Base-by-base conservation (phyloP, 2,888 invertebrate genomes). In the Aleiodes testaceus region DNA sequence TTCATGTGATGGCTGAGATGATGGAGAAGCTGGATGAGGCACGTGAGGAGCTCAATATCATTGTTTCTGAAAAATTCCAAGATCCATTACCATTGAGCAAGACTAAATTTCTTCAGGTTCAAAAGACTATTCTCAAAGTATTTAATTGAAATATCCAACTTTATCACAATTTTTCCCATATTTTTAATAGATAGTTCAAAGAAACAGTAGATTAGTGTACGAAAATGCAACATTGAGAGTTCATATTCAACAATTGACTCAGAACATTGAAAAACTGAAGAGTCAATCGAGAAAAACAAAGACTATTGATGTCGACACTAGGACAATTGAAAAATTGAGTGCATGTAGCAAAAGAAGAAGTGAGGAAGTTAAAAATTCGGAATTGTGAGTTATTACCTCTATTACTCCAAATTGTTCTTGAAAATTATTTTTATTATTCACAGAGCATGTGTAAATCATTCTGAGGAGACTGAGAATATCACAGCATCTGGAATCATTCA, bases 21-120 rank as follows among this genome's bases (percentile, higher is more conserved):
- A 82, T 83, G 83, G 80, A 82, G 22, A 83, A 83, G 66, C 69
- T 83, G 4, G 83, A 83, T 59, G 83, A 82, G 50, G 83, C 80
- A 1, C 74, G 81, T 18, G 81, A 80, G 26, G 83, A 83, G 69
- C 69, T 83, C 1, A 83, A 83, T 16, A 76, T 80, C 4, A 82
- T 83, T 16, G 79, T 83, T 3, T 82, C 82, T 0, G 79, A 80
- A 6, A 82, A 82, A 67, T 82, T 83, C 77, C 82, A 78, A 16
- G 81, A 83, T 12, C 78, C 82, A 1, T 72, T 83, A 61, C 81
- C 82, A 3, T 71, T 82, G 45, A 78, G 75, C 61, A 83, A 83
- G 76, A 77, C 79, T 3, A 83, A 81, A 74, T 81, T 80, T 66
- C 69, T 83, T 36, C 82, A 83, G 79, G 83, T 82, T 69, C n/a